Conservation (phyloP, 2,888 invertebrate genomes). For the Orthosia incerta region DNA sequence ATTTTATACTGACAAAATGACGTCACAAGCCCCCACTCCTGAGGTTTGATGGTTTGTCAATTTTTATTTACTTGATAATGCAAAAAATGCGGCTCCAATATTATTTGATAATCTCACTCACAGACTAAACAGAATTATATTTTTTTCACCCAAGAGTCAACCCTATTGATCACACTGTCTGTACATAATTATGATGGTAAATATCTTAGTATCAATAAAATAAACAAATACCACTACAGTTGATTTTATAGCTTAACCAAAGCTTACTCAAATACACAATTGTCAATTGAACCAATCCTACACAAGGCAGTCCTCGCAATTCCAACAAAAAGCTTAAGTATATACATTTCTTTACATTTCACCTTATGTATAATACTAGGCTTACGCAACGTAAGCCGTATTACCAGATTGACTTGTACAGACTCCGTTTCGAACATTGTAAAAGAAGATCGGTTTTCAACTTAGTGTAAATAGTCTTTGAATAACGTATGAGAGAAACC, state of each 20-base stretch:
- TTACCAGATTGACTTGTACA: conserved; percentile 69
- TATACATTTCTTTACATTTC: conserved; percentile 19
- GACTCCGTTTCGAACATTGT: conserved; percentile 50
- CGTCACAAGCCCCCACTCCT: too few relatives aligned
- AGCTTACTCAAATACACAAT: background rate
- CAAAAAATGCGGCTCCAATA: too few relatives aligned
- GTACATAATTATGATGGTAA: too few relatives aligned
- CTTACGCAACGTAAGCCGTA: conserved; percentile 43
- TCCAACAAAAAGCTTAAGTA: conserved; percentile 10
- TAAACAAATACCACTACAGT: background rate
- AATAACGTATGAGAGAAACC: conserved; percentile 79
- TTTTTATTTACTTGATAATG: too few relatives aligned
- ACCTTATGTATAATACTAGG: conserved; percentile 20
- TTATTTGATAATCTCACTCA: too few relatives aligned
- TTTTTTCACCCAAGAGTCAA: too few relatives aligned
- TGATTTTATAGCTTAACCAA: conserved; percentile 3
- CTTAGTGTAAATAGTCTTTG: conserved; percentile 78
- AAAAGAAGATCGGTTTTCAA: conserved; percentile 72
- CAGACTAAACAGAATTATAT: too few relatives aligned
- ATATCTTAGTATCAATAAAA: too few relatives aligned
- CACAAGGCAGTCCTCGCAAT: conserved; percentile 4
- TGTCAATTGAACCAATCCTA: background rate
- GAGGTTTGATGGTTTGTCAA: too few relatives aligned
- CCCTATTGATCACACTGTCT: too few relatives aligned
- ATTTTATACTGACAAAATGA: too few relatives aligned